Conservation (phyloP, 92 coral and sea anemone genomes). For the Chrysogorgia sp. region DNA sequence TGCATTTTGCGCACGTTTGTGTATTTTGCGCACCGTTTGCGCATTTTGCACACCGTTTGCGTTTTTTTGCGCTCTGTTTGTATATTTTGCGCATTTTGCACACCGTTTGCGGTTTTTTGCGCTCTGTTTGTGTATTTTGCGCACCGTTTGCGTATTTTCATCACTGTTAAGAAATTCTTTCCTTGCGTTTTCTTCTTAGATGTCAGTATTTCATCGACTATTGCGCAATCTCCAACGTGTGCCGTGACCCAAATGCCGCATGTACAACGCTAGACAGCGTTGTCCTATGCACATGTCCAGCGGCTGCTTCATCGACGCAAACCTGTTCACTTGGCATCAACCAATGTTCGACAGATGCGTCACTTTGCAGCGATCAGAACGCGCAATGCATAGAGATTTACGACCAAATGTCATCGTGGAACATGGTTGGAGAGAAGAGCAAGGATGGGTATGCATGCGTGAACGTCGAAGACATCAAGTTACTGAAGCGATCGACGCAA, state of each 20-base stretch:
- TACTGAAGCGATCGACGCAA: constrained; percentile 59
- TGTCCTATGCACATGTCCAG: constrained; percentile 76
- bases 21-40: too few species aligned
- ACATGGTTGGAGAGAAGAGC: constrained; percentile 70
- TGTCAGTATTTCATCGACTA: constrained; percentile 95
- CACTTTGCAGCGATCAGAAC: constrained; percentile 77
- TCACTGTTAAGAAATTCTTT: neutral
- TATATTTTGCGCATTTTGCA: too few species aligned
- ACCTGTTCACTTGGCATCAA: constrained; percentile 83
- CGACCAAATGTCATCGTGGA: constrained; percentile 76
- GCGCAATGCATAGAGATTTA: constrained; percentile 75
- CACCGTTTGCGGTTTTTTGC: too few species aligned
- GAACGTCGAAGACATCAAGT: constrained; percentile 56
- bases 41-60: too few species aligned
- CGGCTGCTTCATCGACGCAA: constrained; percentile 39
- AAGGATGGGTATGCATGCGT: constrained; percentile 82
- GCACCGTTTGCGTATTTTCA: too few species aligned
- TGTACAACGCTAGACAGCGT: constrained; percentile 84
- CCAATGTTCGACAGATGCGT: constrained; percentile 87
- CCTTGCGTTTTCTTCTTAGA: constrained; percentile 46
- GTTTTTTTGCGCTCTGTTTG: too few species aligned
- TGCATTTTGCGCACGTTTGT: too few species aligned
- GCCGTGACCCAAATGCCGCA: constrained; percentile 60
- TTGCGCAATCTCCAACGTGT: constrained; percentile 73
- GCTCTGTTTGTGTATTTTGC: too few species aligned